phyloP scores from a whole-genome alignment of 2,888 invertebrate genomes.

The Agrotis segetum region DNA sequence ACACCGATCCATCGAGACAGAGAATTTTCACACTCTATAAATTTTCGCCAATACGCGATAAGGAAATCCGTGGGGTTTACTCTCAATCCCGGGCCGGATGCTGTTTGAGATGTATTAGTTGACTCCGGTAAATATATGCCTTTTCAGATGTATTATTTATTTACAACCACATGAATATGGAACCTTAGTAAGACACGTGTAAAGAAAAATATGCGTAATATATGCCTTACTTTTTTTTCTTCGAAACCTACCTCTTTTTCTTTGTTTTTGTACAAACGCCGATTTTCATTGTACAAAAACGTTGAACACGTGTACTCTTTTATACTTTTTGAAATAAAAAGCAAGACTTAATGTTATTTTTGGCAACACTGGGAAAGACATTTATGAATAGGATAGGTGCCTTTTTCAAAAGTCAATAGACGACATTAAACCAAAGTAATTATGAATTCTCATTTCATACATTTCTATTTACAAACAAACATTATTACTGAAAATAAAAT shows the following conservation, averaged over 20 bases:
- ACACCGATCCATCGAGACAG: conserved; percentile 79
- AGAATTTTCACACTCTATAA: conserved; percentile 87
- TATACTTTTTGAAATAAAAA: too few species aligned
- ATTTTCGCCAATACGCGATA: conserved; percentile 79
- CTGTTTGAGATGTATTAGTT: conserved; percentile 68
- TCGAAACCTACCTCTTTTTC: neutral
- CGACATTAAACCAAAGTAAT: neutral
- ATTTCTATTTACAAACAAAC: neutral
- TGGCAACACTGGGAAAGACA: too few species aligned
- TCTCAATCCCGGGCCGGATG: conserved; percentile 67
- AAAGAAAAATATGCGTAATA: neutral
- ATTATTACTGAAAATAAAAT: neutral
- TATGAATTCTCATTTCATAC: neutral
- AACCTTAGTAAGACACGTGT: neutral
- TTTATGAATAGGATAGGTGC: too few species aligned
- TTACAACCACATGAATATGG: conserved; percentile 2
- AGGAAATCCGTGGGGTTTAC: conserved; percentile 77
- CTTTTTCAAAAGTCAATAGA: neutral
- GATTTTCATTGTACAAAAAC: neutral
- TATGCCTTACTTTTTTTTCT: neutral
- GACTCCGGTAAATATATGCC: conserved; percentile 62
- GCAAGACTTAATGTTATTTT: too few species aligned
- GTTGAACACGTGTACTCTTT: neutral
- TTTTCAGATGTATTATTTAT: conserved; percentile 56
- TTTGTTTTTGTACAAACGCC: neutral